phyloP scores from a whole-genome alignment of 2,797 vertebrate genomes.

The Pempheris klunzingeri region DNA sequence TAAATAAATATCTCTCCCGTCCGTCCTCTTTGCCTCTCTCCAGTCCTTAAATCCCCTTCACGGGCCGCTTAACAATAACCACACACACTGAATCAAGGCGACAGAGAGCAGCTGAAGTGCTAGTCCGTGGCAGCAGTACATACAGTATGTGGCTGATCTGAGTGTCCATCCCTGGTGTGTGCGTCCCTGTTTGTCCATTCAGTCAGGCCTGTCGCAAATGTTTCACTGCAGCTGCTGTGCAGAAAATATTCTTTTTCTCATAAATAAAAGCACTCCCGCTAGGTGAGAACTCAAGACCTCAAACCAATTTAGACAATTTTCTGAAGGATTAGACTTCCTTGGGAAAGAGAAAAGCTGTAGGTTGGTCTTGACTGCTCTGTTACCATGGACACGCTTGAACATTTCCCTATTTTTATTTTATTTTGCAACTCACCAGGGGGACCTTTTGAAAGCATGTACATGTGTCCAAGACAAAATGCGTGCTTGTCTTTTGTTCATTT shows the following conservation, averaged over 20 bases:
- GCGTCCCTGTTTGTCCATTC: constrained; percentile 17
- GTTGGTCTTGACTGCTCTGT: constrained; percentile 40
- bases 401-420: constrained; percentile 4
- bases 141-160: background rate
- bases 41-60: constrained; percentile 63
- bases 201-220: background rate
- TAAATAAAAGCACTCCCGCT: constrained; percentile 18
- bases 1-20: constrained; percentile 22
- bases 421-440: constrained; percentile 14
- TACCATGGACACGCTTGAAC: constrained; percentile 63
- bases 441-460: constrained; percentile 30
- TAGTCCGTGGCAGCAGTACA: too few species aligned
- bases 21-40: background rate
- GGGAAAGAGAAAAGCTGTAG: constrained; percentile 33
- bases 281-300: constrained; percentile 6
- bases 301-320: constrained; percentile 45
- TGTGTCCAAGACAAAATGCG: constrained; percentile 29
- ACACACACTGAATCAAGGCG: constrained; percentile 20
- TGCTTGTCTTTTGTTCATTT: constrained; percentile 31
- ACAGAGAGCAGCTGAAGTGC: constrained; percentile 49
- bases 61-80: constrained; percentile 41
- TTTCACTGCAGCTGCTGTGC: background rate
- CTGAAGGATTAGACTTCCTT: constrained; percentile 27
- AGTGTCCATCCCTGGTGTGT: constrained; percentile 8
- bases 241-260: background rate